Base-by-base conservation (phyloP, 2,888 invertebrate species). In the Sminthurides aquaticus region DNA sequence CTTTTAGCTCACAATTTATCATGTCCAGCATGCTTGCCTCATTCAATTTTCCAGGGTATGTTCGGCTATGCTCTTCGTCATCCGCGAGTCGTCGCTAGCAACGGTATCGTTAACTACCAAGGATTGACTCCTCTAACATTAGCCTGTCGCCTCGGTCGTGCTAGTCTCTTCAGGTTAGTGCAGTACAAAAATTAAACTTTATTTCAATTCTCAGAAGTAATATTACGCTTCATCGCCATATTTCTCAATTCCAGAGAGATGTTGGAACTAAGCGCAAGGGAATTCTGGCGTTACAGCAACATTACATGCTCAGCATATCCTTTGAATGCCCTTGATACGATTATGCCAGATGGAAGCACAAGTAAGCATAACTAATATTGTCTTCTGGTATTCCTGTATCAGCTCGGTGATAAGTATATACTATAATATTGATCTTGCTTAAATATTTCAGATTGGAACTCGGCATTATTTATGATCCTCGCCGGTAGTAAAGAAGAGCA, bases 221-320 rank as follows among this genome's bases (percentile, higher is more conserved):
- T 8, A 20, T 52, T 15, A 52, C 52, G 20, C 22, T 52, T 8
- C 20, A 52, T 15, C 20, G 18, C 8, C 11, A 15, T 20, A 20
- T 52, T 8, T 52, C 18, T 15, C 43, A 34, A 11, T 34, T 34
- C 5, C 24, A 67, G 91, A 72, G 97, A 97, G 81, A 98, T 99
- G 93, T 83, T 99, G 79, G 98, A 99, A 79, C 83, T 98, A 8
- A 93, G 90, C 11, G 89, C 90, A 18, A 84, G 91, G 78, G 98
- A 97, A 80, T 95, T 98, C 81, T 99, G 99, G 99, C 83, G 97
- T 60, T 99, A 97, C 81, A 96, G 96, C 77, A 98, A 98, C 78
- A 96, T 98, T 75, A 96, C 95, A 11, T 99, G 98, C 79, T 96
- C 97, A 0, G 96, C 93, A 2, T 99, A 99, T 79, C 97, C 97